A percentile compares a stretch with the other conserved stretches of the same genome.
Evolutionary conservation across 2,113 vertebrate genomes (phyloP).

Genomic region (Amblyornis subalaris): DNA sequence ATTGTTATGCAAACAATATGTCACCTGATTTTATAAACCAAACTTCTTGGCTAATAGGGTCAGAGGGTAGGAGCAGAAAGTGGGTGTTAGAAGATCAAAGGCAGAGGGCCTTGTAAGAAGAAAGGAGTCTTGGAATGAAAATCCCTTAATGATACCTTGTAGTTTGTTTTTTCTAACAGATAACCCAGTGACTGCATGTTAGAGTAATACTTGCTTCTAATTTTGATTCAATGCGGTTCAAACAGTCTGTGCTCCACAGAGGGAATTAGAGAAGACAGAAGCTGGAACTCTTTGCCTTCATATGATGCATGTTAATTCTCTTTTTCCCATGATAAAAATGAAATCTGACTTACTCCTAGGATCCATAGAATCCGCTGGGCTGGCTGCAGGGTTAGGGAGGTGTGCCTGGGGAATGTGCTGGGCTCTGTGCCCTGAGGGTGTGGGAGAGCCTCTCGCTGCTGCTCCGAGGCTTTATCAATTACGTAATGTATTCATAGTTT

Average conservation of each 20-base stretch:
- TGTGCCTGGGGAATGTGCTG: not conserved
- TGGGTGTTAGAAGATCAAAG: not conserved
- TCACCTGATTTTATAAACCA: not conserved
- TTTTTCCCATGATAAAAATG: not conserved
- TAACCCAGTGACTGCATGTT: not conserved
- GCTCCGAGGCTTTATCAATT: not conserved
- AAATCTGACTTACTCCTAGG: not conserved
- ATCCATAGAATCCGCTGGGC: accelerated
- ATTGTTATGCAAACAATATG: not conserved
- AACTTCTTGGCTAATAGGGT: not conserved
- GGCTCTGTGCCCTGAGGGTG: not conserved
- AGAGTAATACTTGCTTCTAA: not conserved
- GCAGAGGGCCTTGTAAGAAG: not conserved
- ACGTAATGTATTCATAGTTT: not conserved
- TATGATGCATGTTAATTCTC: not conserved
- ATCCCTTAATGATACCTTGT: not conserved
- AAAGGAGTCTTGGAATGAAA: not conserved
- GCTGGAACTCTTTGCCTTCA: not conserved
- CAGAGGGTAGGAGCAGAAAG: not conserved
- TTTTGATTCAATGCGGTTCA: not conserved
- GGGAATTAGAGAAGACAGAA: not conserved
- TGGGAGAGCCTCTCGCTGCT: not conserved
- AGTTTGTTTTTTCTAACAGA: not conserved
- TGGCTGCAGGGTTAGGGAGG: not conserved
- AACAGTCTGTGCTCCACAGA: not conserved